phyloP scores from a whole-genome alignment of 2,113 vertebrate species.

The Paraplagusia blochii region DNA sequence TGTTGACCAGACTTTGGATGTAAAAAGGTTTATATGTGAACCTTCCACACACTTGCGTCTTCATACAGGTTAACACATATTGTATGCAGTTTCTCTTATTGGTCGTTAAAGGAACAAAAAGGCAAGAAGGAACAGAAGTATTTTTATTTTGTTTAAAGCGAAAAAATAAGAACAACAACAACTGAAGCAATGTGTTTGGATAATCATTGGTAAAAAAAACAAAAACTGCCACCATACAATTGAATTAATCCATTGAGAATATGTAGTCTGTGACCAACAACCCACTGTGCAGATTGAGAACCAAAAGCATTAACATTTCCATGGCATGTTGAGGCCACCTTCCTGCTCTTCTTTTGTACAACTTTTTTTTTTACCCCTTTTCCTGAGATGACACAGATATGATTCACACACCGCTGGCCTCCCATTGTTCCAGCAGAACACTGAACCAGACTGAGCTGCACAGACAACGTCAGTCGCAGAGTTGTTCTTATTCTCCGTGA shows the following conservation, averaged over 20 bases:
- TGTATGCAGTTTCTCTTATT: too few relatives aligned
- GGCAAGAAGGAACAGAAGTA: too few relatives aligned
- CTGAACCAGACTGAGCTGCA: slow-evolving; percentile 43
- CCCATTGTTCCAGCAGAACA: slow-evolving; percentile 47
- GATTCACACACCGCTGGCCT: slow-evolving; percentile 39
- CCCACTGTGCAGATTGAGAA: background rate
- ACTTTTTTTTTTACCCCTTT: slow-evolving; percentile 14
- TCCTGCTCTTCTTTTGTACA: background rate
- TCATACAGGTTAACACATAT: too few relatives aligned
- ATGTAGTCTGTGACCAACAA: background rate
- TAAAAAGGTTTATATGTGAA: too few relatives aligned
- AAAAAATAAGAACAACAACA: background rate
- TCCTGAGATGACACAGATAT: slow-evolving; percentile 16
- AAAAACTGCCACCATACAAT: background rate
- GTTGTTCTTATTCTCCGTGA: slow-evolving; percentile 25
- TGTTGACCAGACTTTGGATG: too few relatives aligned
- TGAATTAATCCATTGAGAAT: background rate
- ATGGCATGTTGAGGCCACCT: background rate
- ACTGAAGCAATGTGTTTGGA: background rate
- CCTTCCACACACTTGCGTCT: too few relatives aligned
- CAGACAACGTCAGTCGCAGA: slow-evolving; percentile 48
- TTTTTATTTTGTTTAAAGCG: too few relatives aligned
- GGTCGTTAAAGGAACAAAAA: too few relatives aligned
- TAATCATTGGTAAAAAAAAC: slow-evolving; percentile 4
- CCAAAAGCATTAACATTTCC: background rate